Base-by-base conservation (phyloP, 2,113 vertebrate genomes). In the Scomber scombrus region DNA sequence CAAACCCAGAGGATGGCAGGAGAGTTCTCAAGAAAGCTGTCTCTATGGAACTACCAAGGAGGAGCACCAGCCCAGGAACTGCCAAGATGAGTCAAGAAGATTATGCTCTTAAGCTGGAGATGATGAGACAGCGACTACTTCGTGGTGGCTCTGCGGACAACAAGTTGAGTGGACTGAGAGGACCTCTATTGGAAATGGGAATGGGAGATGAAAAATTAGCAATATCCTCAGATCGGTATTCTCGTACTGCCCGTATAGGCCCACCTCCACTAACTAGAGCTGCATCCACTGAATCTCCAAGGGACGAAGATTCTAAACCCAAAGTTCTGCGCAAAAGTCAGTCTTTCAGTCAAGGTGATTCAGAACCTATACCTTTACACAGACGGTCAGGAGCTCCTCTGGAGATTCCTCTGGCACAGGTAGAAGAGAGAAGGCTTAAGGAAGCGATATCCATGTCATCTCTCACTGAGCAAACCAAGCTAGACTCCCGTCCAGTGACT, bases 301-400 rank as follows among this genome's bases (percentile, higher is more conserved):
- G 93, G 88, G 86, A 96, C 15, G 95, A 95, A 2, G 81, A 93
- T 0, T 70, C 94, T 0, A 97, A 97, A 90, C 90, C 94, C 0
- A 95, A 93, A 46, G 91, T 93, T 26, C 93, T 99, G 76, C 96
- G 97, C 55, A 99, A 99, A 88, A 98, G 97, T 89, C 96, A 97
- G 62, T 99, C 98, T 64, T 99, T 99, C 81, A 98, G 97, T 51
- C 97, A 99, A 1, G 97, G 97, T 0, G 98, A 99, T 0, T 90
- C 95, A 0, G 97, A 98, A 74, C 97, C 97, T 0, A 95, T 97
- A 0, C 90, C 95, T 57, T 89, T 97, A 75, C 97, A 99, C 75
- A 95, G 98, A 16, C 95, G 97, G 0, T 97, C 95, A 0, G 98
- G 98, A 0, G 97, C 97, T 0, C 98, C 98, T 3, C 82, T 99